These are phyloP conservation scores for Pachyramphus minor DNA, from an alignment of 2,113 vertebrate species.

Conservation along the genomic window DNA sequence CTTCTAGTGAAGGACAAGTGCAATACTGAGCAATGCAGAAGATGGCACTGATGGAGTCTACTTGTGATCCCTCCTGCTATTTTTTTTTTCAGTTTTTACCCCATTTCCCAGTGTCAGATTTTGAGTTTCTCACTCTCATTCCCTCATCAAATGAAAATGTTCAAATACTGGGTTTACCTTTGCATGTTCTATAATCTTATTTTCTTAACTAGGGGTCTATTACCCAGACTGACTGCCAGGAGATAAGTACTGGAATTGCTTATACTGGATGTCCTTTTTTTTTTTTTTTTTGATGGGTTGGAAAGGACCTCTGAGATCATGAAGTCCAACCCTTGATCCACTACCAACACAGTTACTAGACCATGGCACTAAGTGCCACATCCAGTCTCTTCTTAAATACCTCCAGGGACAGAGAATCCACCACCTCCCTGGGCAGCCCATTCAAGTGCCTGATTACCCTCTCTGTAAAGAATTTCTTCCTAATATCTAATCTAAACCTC, in stretches of 20 bases:
- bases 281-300: no score
- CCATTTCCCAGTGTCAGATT: neutral
- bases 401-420: no score
- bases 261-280: fast-evolving
- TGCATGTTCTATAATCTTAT: neutral
- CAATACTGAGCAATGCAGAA: neutral
- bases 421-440: no score
- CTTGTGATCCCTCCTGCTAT: neutral
- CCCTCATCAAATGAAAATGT: neutral
- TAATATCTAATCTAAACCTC: no score
- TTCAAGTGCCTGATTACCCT: no score
- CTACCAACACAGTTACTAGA: no score
- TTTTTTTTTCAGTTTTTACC: neutral
- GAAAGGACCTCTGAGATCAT: no score
- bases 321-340: no score
- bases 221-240: neutral
- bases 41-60: neutral
- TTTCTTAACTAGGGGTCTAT: neutral
- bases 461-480: no score
- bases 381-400: no score
- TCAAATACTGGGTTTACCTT: neutral
- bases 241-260: neutral
- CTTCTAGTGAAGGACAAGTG: neutral
- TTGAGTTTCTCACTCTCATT: neutral
- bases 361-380: no score